Base-by-base conservation (phyloP, 2,797 vertebrate species). In the Coracias cyanogaster region DNA sequence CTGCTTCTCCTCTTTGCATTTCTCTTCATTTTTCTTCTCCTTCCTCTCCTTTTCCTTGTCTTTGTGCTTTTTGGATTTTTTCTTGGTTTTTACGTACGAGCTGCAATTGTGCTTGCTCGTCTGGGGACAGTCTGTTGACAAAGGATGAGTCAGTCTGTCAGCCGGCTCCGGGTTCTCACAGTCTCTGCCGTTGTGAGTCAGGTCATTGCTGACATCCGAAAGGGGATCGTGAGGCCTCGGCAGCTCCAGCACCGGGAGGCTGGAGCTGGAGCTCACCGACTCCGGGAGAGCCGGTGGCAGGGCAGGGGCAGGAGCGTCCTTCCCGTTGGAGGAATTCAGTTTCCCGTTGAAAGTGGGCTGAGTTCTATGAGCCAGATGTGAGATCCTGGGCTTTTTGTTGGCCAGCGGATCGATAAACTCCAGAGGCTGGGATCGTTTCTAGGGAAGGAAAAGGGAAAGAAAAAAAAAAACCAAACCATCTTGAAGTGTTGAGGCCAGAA, bases 31-130 rank as follows among this genome's bases (percentile, higher is more conserved):
- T 1, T 88, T 92, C 96, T 97, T 98, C 86, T 98, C 99, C 97
- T 98, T 99, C 96, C 98, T 98, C 74, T 99, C 99, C 80, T 99
- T 99, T 92, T 99, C 99, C 97, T 99, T 99, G 98, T 99, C 99
- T 98, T 99, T 99, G 98, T 99, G 99, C 97, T 99, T 99, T 98
- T 99, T 99, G 31, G 99, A 99, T 93, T 99, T 99, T 97, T 99
- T 99, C 98, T 98, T 99, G 89, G 98, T 97, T 96, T 99, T 99
- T 54, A 96, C 97, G 28, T 98, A 98, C 5, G 98, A 94, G 60
- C 98, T 64, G 46, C 91, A 94, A 7, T 90, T 96, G 83, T 97
- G 97, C 62, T 96, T 97, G 92, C 96, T 95, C 8, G 92, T 85
- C 49, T 92, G 97, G 58, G 96, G 81, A 80, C 91, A 97, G 97